A percentile compares a stretch with the other conserved stretches of the same genome.
These are phyloP conservation scores for Cyclina sinensis DNA, from an alignment of 1,140 invertebrate species.

Conservation along the genomic window DNA sequence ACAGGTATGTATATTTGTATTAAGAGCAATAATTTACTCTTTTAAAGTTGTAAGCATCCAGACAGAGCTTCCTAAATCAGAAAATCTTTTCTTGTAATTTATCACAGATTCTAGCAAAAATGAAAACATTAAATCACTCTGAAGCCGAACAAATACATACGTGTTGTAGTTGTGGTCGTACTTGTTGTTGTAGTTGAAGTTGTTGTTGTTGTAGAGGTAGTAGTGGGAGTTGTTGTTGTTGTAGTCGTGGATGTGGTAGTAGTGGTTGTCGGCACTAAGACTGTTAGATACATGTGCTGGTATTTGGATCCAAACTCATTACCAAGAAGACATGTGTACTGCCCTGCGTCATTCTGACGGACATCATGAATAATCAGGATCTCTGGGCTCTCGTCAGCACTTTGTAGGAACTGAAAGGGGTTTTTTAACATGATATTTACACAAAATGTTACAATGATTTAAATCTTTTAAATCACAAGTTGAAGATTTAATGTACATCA, in stretches of 20 bases:
- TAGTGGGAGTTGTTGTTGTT: constrained; percentile 13
- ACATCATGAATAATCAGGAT: constrained; percentile 55
- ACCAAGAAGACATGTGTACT: constrained; percentile 66
- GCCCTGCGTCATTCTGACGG: constrained; percentile 39
- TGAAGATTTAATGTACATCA: no score
- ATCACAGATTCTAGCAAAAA: no score
- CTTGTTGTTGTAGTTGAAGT: neutral
- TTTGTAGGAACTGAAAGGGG: constrained; percentile 56
- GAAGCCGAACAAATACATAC: no score
- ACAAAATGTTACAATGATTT: no score
- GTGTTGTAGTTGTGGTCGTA: neutral
- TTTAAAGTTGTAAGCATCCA: no score
- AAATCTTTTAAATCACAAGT: no score
- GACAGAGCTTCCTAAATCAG: no score
- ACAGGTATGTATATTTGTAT: no score
- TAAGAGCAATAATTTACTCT: no score
- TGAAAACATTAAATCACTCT: no score
- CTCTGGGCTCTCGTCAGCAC: constrained; percentile 46
- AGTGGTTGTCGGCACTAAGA: constrained; percentile 37
- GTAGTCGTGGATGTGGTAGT: constrained; percentile 60
- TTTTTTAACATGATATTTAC: no score
- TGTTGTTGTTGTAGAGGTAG: constrained; percentile 31
- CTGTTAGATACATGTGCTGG: constrained; percentile 55
- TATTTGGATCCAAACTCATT: constrained; percentile 57
- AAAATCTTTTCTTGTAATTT: no score